phyloP scores from a whole-genome alignment of 2,888 invertebrate species.

The Nymphalis c-album region DNA sequence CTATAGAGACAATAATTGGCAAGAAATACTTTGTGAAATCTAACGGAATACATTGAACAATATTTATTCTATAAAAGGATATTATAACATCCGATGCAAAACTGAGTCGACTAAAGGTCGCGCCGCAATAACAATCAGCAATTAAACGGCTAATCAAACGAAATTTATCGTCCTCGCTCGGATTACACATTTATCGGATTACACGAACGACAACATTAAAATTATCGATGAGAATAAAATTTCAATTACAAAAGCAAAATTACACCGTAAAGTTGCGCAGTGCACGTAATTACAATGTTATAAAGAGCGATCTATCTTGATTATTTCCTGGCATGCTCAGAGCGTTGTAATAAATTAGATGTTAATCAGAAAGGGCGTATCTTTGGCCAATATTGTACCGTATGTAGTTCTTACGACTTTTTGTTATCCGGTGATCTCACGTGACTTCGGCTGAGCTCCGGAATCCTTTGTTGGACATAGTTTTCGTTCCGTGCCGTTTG shows the following conservation, averaged over 20 bases:
- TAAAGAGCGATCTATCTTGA: constrained; percentile 57
- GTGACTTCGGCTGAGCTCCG: constrained; percentile 36
- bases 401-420: constrained; percentile 40
- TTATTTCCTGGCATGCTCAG: constrained; percentile 51
- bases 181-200: constrained; percentile 36
- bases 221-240: constrained; percentile 40
- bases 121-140: constrained; percentile 6
- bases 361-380: constrained; percentile 47
- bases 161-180: constrained; percentile 18
- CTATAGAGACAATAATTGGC: too few relatives aligned
- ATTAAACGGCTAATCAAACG: constrained; percentile 22
- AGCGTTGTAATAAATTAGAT: constrained; percentile 58
- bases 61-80: background rate
- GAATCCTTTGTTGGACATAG: constrained; percentile 45
- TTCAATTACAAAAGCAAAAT: constrained; percentile 42
- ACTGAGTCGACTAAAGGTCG: background rate
- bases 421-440: constrained; percentile 44
- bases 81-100: background rate
- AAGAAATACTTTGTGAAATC: background rate
- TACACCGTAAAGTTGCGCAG: constrained; percentile 33
- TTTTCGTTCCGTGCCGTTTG: constrained; percentile 35
- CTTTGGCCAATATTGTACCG: constrained; percentile 45
- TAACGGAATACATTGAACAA: background rate
- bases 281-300: constrained; percentile 41
- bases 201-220: constrained; percentile 35